Base-by-base conservation (phyloP, 2,888 invertebrate genomes). In the Lucinisca nassula region DNA sequence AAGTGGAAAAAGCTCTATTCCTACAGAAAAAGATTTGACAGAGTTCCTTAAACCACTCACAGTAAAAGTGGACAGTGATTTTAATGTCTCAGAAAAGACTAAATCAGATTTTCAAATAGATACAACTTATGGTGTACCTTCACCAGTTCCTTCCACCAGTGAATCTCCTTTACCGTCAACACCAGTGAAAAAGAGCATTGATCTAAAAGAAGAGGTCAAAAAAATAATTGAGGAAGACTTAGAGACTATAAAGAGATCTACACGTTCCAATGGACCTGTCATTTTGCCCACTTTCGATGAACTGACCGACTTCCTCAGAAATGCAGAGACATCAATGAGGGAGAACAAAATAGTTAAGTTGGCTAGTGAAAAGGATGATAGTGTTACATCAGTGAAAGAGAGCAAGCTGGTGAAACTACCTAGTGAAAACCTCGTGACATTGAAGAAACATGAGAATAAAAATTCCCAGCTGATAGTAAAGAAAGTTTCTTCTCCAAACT, bases 111-210 rank as follows among this genome's bases (percentile, higher is more conserved):
- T 30, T 21, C 6, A 30, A 30, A 30, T 49, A 6, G 74, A 74
- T 14, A 21, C n/a, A 2, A 40, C 40, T 3, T 84, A 78, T 76
- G 89, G 81, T 30, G 81, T 89, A n/a, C 86, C 89, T 27, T 89
- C 89, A 10, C 89, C 85, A 2, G 58, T 84, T 17, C 84, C 89
- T 10, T 37, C 84, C 0, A 76, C 79, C 0, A 72, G 73, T 72
- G 89, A 86, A 32, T 79, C 84, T n/a, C 84, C 84, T 21, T 17
- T 51, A 21, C 67, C 67, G 0, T 2, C 40, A 61, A 45, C 58
- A 1, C 27, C 24, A 2, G 10, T 37, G 61, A 58, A 27, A 24
- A 76, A 61, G 61, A 67, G 17, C 21, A 27, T 8, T 1, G 24
- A 67, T 6, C 30, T 21, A 35, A 67, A 35, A 67, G 67, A 67